Conservation (phyloP, 1,140 invertebrate species). For the Lordiphosa clarofinis region DNA sequence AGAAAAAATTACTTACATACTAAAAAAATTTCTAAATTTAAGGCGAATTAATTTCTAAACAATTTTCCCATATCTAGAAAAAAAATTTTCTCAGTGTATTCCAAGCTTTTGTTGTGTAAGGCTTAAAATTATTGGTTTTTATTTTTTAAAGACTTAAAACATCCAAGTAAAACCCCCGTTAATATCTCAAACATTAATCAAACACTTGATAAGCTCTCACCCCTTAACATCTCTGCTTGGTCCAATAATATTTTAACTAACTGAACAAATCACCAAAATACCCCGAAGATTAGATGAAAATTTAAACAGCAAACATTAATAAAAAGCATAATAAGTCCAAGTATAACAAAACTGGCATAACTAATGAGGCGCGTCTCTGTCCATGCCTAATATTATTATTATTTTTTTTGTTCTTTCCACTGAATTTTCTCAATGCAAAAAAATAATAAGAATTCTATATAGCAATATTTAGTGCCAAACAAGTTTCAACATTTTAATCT, state of each 20-base stretch:
- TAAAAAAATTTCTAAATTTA: no score
- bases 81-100: no score
- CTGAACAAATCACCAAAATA: constrained; percentile 7
- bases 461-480: constrained; percentile 32
- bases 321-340: not conserved
- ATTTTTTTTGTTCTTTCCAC: not conserved
- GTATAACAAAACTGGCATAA: constrained; percentile 19
- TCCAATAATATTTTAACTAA: constrained; percentile 1
- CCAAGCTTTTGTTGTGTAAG: no score
- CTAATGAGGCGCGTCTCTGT: constrained; percentile 17
- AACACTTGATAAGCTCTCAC: constrained; percentile 7
- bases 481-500: constrained; percentile 61
- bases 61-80: no score
- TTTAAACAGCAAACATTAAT: constrained; percentile 14
- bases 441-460: constrained; percentile 14
- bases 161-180: not conserved
- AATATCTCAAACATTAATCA: constrained; percentile 27
- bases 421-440: constrained; percentile 56
- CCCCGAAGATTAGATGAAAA: constrained; percentile 1
- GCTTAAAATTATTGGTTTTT: no score
- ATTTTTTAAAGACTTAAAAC: no score
- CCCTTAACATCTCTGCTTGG: constrained; percentile 1
- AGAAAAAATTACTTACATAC: no score
- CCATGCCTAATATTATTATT: no score
- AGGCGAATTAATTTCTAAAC: no score